Conservation (phyloP, 1,140 invertebrate species). For the Panonychus citri region DNA sequence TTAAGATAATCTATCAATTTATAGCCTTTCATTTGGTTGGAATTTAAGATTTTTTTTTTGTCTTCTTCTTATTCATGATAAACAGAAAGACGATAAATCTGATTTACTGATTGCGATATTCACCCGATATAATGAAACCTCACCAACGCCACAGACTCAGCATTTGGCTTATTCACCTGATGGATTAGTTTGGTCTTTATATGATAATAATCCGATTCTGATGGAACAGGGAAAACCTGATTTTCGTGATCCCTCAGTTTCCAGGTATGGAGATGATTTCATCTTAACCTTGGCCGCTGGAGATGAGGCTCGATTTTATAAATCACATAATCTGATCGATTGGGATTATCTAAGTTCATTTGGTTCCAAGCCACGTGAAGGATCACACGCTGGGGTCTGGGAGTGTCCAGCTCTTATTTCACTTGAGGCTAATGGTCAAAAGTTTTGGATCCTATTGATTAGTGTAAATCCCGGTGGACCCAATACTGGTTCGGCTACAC, state of each 20-base stretch:
- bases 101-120: neutral
- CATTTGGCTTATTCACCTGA: neutral
- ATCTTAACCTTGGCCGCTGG: conserved; percentile 3
- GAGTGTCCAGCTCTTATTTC: conserved; percentile 5
- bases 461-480: neutral
- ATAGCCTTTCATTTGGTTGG: no score
- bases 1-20: no score
- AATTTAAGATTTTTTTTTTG: no score
- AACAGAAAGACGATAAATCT: neutral
- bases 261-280: neutral
- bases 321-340: conserved; percentile 3
- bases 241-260: conserved; percentile 4
- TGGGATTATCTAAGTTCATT: neutral
- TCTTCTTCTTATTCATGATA: no score
- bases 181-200: neutral
- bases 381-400: neutral
- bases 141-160: neutral
- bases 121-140: neutral
- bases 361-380: neutral
- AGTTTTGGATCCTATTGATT: neutral
- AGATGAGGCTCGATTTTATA: conserved; percentile 2
- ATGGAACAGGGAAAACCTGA: neutral
- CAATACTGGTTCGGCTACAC: conserved; percentile 1
- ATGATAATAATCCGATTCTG: neutral
- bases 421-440: neutral